A percentile compares a stretch with the other conserved stretches of the same genome.
Conservation (phyloP, 35 echinoderm and acorn worm species). For the Patiria miniata region DNA sequence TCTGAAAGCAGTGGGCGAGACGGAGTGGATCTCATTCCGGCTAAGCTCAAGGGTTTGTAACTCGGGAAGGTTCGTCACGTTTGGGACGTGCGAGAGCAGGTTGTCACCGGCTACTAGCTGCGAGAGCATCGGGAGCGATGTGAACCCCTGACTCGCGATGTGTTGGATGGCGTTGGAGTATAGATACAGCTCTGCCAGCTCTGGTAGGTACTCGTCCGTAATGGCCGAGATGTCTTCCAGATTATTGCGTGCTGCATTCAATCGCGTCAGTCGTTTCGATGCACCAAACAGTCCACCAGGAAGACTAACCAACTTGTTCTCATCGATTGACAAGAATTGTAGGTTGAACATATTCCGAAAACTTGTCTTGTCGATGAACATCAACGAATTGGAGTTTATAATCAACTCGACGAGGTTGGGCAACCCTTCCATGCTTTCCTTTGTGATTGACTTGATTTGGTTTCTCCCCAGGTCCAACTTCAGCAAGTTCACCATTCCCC, state of each 20-base stretch:
- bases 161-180: not conserved
- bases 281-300: not conserved
- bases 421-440: not conserved
- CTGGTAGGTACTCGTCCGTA: not conserved
- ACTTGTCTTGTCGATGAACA: not conserved
- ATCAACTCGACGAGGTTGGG: not conserved
- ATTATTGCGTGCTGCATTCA: not conserved
- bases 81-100: not conserved
- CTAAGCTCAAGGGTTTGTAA: not conserved
- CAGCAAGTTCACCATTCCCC: conserved; percentile 3
- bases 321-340: not conserved
- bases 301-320: not conserved
- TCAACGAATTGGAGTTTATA: not conserved
- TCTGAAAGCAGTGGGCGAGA: not conserved
- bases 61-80: not conserved
- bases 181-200: not conserved
- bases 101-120: not conserved
- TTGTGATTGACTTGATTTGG: not conserved
- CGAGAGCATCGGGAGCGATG: not conserved
- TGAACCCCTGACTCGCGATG: not conserved
- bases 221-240: not conserved
- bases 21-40: not conserved
- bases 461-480: not conserved
- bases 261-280: not conserved
- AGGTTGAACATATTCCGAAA: not conserved